Base-by-base conservation (phyloP, 2,113 vertebrate species). In the Corythoichthys haematopterus region DNA sequence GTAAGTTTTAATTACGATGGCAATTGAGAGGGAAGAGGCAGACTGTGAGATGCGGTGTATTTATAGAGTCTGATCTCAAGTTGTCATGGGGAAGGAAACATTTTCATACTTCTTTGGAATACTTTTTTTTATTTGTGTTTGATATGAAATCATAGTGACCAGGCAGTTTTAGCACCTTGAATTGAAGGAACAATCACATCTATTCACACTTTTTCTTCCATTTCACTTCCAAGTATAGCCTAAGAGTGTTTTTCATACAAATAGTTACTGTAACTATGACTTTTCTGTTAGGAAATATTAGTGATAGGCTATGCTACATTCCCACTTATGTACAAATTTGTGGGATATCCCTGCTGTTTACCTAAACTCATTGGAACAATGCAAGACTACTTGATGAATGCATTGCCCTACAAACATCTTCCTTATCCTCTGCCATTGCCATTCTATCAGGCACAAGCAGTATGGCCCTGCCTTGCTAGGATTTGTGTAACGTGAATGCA, bases 1-100 rank as follows among this genome's bases (percentile, higher is more conserved):
- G 86, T 88, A 81, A 82, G 4, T 90, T 89, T 89, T 91, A 91
- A 91, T 92, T 91, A 91, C 81, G 82, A 72, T 46, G 72, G 77
- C 87, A 89, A 90, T 91, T 82, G 81, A 88, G 90, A 88, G 84
- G 88, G 78, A 83, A 81, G 77, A 87, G 85, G 74, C 74, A 82
- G 85, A 82, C 84, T 80, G 78, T 81, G 83, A 90, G 85, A 91
- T 80, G 80, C 3, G 1, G 66, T 61, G 71, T 91, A 91, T 91
- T 91, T 90, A 89, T 91, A 91, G 89, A 86, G 75, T 57, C 78
- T 66, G 77, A 81, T 74, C 77, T 84, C 80, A 82, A 87, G 87
- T 6, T 3, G 10, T 60, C 57, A 20, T 11, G 2, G 16, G 50
- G 52, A 55, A 55, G 20, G 20, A 28, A 28, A 33, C 52, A 33